These are phyloP conservation scores for Drosophila melanica DNA, from an alignment of 1,140 invertebrate species.

Conservation along the genomic window DNA sequence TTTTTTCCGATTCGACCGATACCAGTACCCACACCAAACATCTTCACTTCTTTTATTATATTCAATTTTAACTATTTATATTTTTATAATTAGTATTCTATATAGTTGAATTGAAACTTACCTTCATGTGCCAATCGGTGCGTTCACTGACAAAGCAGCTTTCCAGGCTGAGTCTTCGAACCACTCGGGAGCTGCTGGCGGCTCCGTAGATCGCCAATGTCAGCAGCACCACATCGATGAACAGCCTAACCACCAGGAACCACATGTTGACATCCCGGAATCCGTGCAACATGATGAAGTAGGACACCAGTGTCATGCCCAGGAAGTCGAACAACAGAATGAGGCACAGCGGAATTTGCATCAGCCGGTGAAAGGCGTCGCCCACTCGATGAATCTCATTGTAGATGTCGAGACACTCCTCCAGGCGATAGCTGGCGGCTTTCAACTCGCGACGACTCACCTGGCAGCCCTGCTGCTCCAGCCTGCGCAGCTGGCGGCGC, in stretches of 20 bases:
- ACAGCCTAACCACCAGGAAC: constrained; percentile 51
- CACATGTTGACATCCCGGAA: constrained; percentile 35
- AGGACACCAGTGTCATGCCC: constrained; percentile 44
- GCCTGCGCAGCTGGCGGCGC: constrained; percentile 51
- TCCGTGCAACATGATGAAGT: constrained; percentile 41
- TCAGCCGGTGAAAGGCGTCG: constrained; percentile 43
- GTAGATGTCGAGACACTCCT: constrained; percentile 61
- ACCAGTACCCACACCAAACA: too few relatives aligned
- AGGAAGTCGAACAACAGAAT: constrained; percentile 44
- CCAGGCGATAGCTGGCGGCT: constrained; percentile 44
- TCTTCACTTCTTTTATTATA: too few relatives aligned
- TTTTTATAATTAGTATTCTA: too few relatives aligned
- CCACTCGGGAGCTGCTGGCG: constrained; percentile 46
- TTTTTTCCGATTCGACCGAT: too few relatives aligned
- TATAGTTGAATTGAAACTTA: neutral
- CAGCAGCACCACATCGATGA: constrained; percentile 58
- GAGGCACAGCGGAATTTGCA: constrained; percentile 52
- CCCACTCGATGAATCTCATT: constrained; percentile 58
- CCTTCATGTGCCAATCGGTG: constrained; percentile 58
- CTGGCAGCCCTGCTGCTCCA: constrained; percentile 40
- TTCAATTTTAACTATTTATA: too few relatives aligned
- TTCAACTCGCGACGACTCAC: constrained; percentile 32
- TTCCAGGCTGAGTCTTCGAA: constrained; percentile 52
- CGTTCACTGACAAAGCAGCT: constrained; percentile 54
- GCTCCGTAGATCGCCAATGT: constrained; percentile 62